Conservation (phyloP, 2,797 vertebrate species). For the Dicrostonyx torquatus region DNA sequence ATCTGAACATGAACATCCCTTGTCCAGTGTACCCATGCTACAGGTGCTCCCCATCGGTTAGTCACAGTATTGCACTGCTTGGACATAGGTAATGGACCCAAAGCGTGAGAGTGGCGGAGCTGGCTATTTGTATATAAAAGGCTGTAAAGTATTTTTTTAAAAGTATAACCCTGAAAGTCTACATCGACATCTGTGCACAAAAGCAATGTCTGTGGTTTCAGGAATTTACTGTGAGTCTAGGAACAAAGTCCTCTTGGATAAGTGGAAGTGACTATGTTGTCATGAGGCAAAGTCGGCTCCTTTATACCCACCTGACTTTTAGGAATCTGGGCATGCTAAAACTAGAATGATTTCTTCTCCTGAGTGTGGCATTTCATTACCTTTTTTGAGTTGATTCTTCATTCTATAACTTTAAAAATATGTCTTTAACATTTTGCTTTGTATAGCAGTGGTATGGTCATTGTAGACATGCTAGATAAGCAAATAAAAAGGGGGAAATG, state of each 20-base stretch:
- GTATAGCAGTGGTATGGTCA: slow-evolving; percentile 10
- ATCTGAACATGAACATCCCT: neutral
- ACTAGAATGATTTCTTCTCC: neutral
- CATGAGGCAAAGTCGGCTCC: neutral
- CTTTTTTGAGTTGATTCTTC: neutral
- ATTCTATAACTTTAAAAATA: neutral
- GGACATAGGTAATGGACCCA: too few relatives aligned
- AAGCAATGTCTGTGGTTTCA: neutral
- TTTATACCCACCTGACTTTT: neutral
- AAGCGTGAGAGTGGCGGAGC: neutral
- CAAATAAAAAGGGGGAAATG: neutral
- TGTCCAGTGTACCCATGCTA: neutral
- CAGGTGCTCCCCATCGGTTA: too few relatives aligned
- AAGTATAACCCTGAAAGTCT: neutral
- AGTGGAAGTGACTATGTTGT: neutral
- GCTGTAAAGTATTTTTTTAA: neutral
- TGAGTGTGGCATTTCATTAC: neutral
- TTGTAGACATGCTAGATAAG: neutral
- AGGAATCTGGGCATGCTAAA: neutral
- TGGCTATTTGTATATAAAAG: neutral
- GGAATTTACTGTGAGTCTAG: neutral
- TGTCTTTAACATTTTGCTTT: neutral
- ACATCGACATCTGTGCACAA: neutral
- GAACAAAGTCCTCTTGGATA: neutral
- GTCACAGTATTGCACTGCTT: neutral